Percentiles rank a stretch among this genome's conserved stretches.
Evolutionary conservation across 2,113 vertebrate species (phyloP).

Genomic region (Dendropsophus ebraccatus): DNA sequence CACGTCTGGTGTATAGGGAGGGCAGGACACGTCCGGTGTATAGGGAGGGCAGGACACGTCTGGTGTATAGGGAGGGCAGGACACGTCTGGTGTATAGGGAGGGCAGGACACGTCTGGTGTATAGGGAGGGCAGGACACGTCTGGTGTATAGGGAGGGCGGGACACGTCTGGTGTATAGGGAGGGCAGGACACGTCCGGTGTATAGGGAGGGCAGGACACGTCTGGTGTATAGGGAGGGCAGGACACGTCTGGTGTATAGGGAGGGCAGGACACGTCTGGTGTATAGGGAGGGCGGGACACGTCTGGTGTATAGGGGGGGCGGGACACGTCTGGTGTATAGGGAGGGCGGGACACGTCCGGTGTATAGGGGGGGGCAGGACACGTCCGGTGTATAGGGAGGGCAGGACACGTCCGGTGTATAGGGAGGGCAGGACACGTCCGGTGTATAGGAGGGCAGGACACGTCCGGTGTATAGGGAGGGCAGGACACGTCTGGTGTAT

Average conservation of each 20-base stretch:
- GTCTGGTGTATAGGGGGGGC: constrained; percentile 24
- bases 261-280: neutral
- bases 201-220: neutral
- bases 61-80: constrained; percentile 13
- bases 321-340: constrained; percentile 31
- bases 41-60: neutral
- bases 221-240: constrained; percentile 18
- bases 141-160: constrained; percentile 13
- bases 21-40: constrained; percentile 9
- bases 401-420: constrained; percentile 16
- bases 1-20: constrained; percentile 48
- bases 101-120: neutral
- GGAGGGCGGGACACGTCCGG: constrained; percentile 26
- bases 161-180: constrained; percentile 52
- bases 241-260: constrained; percentile 50
- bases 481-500: constrained; percentile 3
- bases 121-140: neutral
- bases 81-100: constrained; percentile 53
- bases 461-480: constrained; percentile 42
- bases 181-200: constrained; percentile 4
- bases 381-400: constrained; percentile 42
- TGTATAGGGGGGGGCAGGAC: neutral
- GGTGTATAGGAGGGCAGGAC: too few species aligned
- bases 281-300: neutral
- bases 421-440: neutral